A percentile compares a stretch with the other conserved stretches of the same genome.
Conservation (phyloP, 2,888 invertebrate species). For the Anthrax anthrax region DNA sequence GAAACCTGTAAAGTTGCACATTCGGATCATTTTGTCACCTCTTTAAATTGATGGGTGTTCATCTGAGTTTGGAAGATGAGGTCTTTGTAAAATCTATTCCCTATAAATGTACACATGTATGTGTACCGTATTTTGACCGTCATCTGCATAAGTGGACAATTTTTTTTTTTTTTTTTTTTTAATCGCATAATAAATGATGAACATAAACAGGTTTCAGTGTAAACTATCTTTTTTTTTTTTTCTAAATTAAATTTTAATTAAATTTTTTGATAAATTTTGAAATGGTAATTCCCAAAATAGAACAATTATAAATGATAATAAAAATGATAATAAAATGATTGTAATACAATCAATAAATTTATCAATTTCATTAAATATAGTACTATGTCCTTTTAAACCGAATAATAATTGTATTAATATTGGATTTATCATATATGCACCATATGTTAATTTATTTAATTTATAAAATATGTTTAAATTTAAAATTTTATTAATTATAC, state of each 20-base stretch:
- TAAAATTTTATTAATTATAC: slow-evolving; percentile 16
- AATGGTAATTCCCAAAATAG: slow-evolving; percentile 21
- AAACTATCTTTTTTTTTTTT: too few species aligned
- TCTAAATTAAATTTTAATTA: not conserved
- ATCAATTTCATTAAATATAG: slow-evolving; percentile 20
- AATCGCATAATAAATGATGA: too few species aligned
- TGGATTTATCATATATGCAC: slow-evolving; percentile 24
- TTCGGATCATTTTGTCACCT: too few species aligned
- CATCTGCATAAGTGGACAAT: too few species aligned
- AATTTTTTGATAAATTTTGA: slow-evolving; percentile 15
- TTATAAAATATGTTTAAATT: slow-evolving; percentile 19
- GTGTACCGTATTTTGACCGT: too few species aligned
- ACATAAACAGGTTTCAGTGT: too few species aligned
- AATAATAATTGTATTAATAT: slow-evolving; percentile 18
- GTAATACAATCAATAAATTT: slow-evolving; percentile 19
- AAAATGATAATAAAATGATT: slow-evolving; percentile 12
- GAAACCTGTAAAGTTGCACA: too few species aligned
- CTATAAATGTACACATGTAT: too few species aligned
- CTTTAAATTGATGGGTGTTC: too few species aligned
- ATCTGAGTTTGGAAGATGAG: too few species aligned
- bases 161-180: too few species aligned
- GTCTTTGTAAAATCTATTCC: too few species aligned
- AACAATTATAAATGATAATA: slow-evolving; percentile 15
- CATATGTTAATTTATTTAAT: slow-evolving; percentile 23
- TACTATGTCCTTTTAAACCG: slow-evolving; percentile 19